Conservation (phyloP, 2,888 invertebrate species). For the Liodrosophila aerea region DNA sequence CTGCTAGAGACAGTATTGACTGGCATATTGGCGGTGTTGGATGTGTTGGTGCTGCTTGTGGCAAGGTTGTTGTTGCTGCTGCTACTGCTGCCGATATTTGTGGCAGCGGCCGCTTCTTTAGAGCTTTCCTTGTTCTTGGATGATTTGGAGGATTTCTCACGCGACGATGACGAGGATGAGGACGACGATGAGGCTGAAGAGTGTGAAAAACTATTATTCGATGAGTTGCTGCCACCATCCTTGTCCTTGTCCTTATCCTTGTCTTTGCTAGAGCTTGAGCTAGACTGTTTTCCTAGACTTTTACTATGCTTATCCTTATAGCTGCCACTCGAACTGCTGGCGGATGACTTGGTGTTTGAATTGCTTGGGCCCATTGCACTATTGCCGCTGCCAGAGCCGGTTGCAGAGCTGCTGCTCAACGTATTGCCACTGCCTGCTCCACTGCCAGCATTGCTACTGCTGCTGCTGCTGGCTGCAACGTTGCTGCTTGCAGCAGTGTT, state of each 20-base stretch:
- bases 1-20: slow-evolving; percentile 49
- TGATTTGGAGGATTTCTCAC: slow-evolving; percentile 81
- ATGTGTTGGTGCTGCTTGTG: slow-evolving; percentile 36
- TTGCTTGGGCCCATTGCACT: slow-evolving; percentile 28
- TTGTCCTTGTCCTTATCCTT: slow-evolving; percentile 82
- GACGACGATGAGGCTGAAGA: slow-evolving; percentile 70
- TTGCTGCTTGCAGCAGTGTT: slow-evolving; percentile 48
- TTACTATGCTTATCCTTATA: slow-evolving; percentile 83
- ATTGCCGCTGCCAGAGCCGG: slow-evolving; percentile 14
- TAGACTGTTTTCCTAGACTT: slow-evolving; percentile 73
- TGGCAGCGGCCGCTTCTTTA: slow-evolving; percentile 26
- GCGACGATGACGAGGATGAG: slow-evolving; percentile 79
- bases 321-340: slow-evolving; percentile 65
- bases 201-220: slow-evolving; percentile 55
- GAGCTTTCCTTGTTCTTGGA: slow-evolving; percentile 79
- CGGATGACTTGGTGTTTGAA: slow-evolving; percentile 38
- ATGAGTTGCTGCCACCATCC: slow-evolving; percentile 50
- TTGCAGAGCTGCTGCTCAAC: slow-evolving; percentile 23
- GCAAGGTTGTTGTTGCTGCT: slow-evolving; percentile 33
- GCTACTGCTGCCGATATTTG: slow-evolving; percentile 36
- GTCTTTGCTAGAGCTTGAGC: slow-evolving; percentile 80
- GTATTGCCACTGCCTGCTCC: slow-evolving; percentile 28
- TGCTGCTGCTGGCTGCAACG: slow-evolving; percentile 41
- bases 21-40: slow-evolving; percentile 16
- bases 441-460: slow-evolving; percentile 27